These are phyloP conservation scores for Melanitta fusca DNA, from an alignment of 2,797 vertebrate species.

Conservation along the genomic window DNA sequence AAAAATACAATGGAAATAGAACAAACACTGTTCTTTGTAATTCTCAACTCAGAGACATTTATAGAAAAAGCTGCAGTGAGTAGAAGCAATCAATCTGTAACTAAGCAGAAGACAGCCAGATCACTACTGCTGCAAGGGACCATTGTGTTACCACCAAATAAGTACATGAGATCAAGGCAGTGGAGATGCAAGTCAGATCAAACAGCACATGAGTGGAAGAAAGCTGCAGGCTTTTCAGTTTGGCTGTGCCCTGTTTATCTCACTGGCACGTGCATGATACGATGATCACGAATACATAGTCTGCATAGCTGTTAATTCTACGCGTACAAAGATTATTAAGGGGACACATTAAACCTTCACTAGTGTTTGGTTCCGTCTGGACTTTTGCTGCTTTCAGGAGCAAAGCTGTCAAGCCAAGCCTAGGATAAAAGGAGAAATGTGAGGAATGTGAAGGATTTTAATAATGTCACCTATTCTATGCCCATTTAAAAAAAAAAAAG, in stretches of 20 bases:
- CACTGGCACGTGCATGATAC: background rate
- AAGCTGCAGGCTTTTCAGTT: slow-evolving; percentile 4
- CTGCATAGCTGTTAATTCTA: slow-evolving; percentile 39
- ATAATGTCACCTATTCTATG: slow-evolving; percentile 22
- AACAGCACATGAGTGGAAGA: background rate
- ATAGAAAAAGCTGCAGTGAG: background rate
- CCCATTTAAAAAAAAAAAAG: background rate
- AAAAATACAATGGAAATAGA: background rate
- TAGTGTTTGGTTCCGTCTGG: slow-evolving; percentile 8
- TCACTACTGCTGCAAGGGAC: background rate
- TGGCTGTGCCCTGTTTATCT: background rate
- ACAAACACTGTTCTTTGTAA: background rate
- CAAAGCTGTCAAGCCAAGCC: slow-evolving; percentile 15
- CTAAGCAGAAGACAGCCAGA: background rate
- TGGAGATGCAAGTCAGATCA: background rate
- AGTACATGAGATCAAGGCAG: background rate
- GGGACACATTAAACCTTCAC: background rate
- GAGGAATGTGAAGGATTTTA: slow-evolving; percentile 20
- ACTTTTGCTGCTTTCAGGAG: background rate
- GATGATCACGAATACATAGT: background rate
- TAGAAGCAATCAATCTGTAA: background rate
- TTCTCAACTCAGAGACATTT: background rate
- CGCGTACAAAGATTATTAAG: background rate
- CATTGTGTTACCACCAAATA: background rate
- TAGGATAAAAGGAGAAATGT: slow-evolving; percentile 23